A percentile compares a stretch with the other conserved stretches of the same genome.
Evolutionary conservation across 2,113 vertebrate species (phyloP).

Genomic region (Antigone vipio): DNA sequence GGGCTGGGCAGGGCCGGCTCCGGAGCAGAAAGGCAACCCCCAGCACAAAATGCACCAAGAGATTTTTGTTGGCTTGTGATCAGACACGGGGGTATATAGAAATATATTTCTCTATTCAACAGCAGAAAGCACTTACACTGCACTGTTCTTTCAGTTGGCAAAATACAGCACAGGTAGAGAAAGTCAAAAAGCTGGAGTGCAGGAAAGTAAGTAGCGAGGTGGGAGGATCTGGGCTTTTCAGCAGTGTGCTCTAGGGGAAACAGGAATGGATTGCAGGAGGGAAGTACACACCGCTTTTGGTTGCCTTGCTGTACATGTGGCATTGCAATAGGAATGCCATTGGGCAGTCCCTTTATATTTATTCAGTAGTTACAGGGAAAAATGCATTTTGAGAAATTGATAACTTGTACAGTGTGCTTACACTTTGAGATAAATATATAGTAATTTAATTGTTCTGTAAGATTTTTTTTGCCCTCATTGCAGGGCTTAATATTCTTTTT

Average conservation of each 20-base stretch:
- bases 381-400: not conserved
- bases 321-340: not conserved
- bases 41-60: not conserved
- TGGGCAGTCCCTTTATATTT: not conserved
- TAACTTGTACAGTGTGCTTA: not conserved
- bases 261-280: not conserved
- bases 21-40: not conserved
- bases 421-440: not conserved
- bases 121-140: not conserved
- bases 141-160: not conserved
- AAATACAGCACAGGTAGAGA: not conserved
- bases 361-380: not conserved
- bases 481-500: not conserved
- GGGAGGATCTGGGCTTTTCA: not conserved
- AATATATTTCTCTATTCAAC: not conserved
- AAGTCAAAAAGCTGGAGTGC: not conserved
- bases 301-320: fast-evolving
- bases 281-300: not conserved
- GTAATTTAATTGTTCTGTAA: not conserved
- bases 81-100: too few relatives aligned
- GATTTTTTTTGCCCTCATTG: not conserved
- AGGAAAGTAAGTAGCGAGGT: not conserved
- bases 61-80: not conserved
- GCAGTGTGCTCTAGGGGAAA: not conserved
- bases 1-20: not conserved